phyloP scores from a whole-genome alignment of 1,140 invertebrate species.

The Heliconius congener region DNA sequence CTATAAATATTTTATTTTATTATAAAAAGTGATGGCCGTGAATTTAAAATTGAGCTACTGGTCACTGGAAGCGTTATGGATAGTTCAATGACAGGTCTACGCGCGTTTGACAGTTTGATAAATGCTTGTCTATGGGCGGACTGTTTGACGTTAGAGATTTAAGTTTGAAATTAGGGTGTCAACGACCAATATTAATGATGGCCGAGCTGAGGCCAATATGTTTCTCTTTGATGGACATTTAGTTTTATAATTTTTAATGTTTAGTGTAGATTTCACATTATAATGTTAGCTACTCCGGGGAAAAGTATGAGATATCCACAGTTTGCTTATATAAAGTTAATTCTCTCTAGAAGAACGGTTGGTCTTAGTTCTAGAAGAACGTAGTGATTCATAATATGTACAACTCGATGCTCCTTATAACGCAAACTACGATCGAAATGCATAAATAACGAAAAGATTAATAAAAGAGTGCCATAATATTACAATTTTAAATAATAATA shows the following conservation, averaged over 20 bases:
- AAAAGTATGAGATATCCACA: too few species aligned
- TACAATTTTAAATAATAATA: too few species aligned
- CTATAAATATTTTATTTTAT: background rate
- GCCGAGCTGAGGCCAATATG: background rate
- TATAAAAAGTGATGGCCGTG: conserved; percentile 19
- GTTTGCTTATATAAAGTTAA: too few species aligned
- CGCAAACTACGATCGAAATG: too few species aligned
- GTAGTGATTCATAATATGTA: too few species aligned
- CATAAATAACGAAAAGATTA: too few species aligned
- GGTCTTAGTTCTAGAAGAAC: too few species aligned
- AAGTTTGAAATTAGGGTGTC: conserved; percentile 54
- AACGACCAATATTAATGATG: conserved; percentile 51
- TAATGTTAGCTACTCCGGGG: too few species aligned
- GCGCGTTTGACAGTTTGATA: conserved; percentile 68
- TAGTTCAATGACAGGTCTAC: conserved; percentile 61
- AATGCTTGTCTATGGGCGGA: conserved; percentile 63
- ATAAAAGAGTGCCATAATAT: too few species aligned
- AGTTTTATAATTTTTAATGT: background rate
- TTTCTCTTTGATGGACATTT: background rate
- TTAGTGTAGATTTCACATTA: background rate
- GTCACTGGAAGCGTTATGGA: conserved; percentile 52
- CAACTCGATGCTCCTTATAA: too few species aligned
- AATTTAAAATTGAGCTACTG: conserved; percentile 59
- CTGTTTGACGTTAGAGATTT: conserved; percentile 51
- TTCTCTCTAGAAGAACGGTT: too few species aligned